Evolutionary conservation across 2,888 invertebrate genomes (phyloP), one percentile per base, ranked within the genome.

Genomic region (Amorpha juglandis): DNA sequence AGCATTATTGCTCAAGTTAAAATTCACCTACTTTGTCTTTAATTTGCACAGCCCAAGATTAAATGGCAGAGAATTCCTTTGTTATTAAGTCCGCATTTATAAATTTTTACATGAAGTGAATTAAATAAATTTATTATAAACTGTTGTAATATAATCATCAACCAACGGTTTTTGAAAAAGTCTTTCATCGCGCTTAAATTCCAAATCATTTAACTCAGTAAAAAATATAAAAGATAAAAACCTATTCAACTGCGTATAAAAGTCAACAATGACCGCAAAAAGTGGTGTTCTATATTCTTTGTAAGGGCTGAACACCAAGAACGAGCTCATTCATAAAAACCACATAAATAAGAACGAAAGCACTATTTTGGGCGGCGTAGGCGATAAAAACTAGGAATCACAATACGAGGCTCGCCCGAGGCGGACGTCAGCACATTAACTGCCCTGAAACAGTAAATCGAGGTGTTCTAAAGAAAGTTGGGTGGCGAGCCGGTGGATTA

Each of bases 381-480:
- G 48, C 50, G 27, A 51, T 50, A 51, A 51, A 51, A 38, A 38
- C 63, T 38, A 63, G 74, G 77, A 80, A 80, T 80, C 77, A 78
- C 80, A 78, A 84, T 81, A 79, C 78, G 74, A 77, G 74, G 72
- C 76, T 75, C 73, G 80, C 78, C 76, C 73, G 70, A 71, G 69
- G 33, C 48, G 82, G 69, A 45, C 45, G 83, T 89, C 86, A 89
- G 86, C 87, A 87, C 85, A 86, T 88, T 87, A 84, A 76, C 73
- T 50, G 38, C 55, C 33, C 82, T 84, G 80, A 82, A 83, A 86
- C 81, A 84, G 83, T 87, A 84, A 84, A 84, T 84, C 84, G 82
- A 85, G 82, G 79, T 80, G 78, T 80, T 82, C 78, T 78, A 83
- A 87, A 86, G 85, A 89, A 86, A 84, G 80, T 87, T 85, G 74